Conservation (phyloP, 2,113 vertebrate genomes). For the Hippopotamus amphibius region DNA sequence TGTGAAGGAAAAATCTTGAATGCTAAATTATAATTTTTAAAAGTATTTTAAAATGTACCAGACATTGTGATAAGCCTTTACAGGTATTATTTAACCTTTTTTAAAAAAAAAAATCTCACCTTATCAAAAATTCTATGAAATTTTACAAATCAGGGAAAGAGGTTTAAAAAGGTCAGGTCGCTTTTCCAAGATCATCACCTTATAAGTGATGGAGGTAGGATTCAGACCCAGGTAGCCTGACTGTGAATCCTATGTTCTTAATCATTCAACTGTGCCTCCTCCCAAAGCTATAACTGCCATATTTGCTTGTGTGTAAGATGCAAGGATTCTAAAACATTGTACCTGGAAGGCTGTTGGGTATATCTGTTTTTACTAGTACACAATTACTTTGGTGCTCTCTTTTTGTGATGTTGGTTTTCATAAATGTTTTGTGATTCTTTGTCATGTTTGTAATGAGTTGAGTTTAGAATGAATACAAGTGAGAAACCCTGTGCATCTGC, state of each 20-base stretch:
- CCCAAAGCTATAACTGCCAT: background rate
- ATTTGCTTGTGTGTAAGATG: background rate
- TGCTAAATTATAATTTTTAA: background rate
- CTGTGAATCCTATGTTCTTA: background rate
- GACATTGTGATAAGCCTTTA: background rate
- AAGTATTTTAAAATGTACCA: background rate
- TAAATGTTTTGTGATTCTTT: slow-evolving; percentile 6
- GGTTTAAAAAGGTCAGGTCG: background rate
- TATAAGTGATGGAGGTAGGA: background rate
- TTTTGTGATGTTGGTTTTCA: slow-evolving; percentile 24
- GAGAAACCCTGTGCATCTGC: background rate
- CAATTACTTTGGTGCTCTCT: background rate
- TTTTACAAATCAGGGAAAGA: slow-evolving; percentile 60
- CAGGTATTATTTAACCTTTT: background rate
- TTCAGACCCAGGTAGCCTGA: background rate
- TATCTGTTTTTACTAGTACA: background rate
- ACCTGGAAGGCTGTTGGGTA: background rate
- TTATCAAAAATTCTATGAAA: slow-evolving; percentile 6
- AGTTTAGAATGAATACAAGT: background rate
- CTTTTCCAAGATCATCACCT: slow-evolving; percentile 22
- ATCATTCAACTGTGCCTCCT: background rate
- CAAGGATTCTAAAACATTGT: background rate
- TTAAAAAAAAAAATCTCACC: background rate
- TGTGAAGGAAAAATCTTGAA: slow-evolving; percentile 42
- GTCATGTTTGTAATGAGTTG: background rate